phyloP scores from a whole-genome alignment of 1,140 invertebrate genomes.

The Pollicipes pollicipes region DNA sequence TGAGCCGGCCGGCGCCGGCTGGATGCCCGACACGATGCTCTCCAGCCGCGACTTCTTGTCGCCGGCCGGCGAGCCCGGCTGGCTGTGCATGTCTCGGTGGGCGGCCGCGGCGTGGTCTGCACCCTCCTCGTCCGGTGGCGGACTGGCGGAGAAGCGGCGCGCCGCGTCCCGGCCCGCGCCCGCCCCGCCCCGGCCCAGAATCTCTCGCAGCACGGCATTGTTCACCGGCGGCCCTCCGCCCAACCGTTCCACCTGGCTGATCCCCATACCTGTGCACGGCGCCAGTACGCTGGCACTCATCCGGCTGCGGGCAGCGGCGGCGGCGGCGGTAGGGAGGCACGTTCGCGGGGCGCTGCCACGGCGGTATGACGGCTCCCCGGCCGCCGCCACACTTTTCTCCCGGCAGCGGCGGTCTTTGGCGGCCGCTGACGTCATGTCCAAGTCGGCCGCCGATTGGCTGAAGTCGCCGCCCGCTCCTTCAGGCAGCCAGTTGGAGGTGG shows the following conservation, averaged over 20 bases:
- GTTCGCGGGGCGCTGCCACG: no score
- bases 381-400: neutral
- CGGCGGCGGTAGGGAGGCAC: neutral
- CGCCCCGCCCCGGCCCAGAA: neutral
- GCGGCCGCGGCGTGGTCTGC: no score
- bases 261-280: neutral
- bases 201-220: neutral
- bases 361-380: no score
- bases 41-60: slow-evolving; percentile 71
- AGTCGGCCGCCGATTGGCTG: neutral
- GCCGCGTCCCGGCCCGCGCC: no score
- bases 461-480: neutral
- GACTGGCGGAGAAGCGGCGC: neutral
- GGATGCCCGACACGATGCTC: slow-evolving; percentile 82
- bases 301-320: no score
- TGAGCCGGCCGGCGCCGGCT: slow-evolving; percentile 22
- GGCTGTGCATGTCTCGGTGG: neutral
- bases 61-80: neutral
- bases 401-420: neutral
- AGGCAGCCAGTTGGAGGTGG: neutral
- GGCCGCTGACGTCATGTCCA: neutral
- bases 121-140: no score
- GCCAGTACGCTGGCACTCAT: neutral
- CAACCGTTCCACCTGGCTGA: neutral
- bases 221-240: neutral